These are phyloP conservation scores for Rachycentron canadum DNA, from an alignment of 2,797 vertebrate species.

Conservation along the genomic window DNA sequence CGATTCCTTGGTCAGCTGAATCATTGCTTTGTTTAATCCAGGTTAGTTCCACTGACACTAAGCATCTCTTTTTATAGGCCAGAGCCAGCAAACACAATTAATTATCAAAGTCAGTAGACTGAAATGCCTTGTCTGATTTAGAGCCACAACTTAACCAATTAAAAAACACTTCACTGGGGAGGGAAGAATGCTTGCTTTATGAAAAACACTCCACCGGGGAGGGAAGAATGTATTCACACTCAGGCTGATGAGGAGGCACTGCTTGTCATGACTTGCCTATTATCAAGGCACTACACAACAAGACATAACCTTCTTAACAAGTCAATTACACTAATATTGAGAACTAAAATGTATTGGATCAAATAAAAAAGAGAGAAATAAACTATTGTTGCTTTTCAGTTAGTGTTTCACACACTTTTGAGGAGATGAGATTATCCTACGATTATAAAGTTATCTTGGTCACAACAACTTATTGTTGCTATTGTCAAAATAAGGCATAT, in stretches of 20 bases:
- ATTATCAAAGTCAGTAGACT: constrained; percentile 46
- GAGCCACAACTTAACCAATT: constrained; percentile 60
- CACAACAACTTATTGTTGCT: neutral
- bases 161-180: constrained; percentile 50
- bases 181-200: constrained; percentile 11
- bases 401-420: neutral
- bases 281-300: constrained; percentile 41
- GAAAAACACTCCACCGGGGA: constrained; percentile 4
- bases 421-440: neutral
- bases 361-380: neutral
- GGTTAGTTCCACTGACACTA: constrained; percentile 47
- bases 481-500: neutral
- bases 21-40: constrained; percentile 48
- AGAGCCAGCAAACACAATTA: constrained; percentile 49
- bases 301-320: constrained; percentile 12
- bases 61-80: constrained; percentile 47
- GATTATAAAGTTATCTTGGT: neutral
- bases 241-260: constrained; percentile 34
- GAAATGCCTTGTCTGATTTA: constrained; percentile 59
- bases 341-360: neutral
- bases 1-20: constrained; percentile 41
- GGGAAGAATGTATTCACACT: constrained; percentile 28
- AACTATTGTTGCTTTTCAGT: neutral
- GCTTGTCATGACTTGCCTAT: constrained; percentile 61
- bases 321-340: constrained; percentile 9